Conservation (phyloP, 2,888 invertebrate genomes). For the Ormyrus nitidulus region DNA sequence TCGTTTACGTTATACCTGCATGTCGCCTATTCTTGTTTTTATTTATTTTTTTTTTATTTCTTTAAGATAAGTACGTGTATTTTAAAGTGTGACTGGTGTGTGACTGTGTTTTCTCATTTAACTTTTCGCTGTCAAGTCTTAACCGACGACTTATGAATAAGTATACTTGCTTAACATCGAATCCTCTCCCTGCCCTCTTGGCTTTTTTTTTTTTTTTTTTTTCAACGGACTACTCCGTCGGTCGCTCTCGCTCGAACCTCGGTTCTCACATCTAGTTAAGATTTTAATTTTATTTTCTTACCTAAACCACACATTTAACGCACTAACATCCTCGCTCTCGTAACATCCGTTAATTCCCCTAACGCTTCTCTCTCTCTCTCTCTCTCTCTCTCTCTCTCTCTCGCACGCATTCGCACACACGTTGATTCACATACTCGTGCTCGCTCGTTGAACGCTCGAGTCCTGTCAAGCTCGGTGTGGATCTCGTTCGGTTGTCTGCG, state of each 20-base stretch:
- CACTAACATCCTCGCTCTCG: slow-evolving; percentile 36
- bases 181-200: slow-evolving; percentile 5
- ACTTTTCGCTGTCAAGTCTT: slow-evolving; percentile 68
- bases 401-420: slow-evolving; percentile 1
- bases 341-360: slow-evolving; percentile 25
- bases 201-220: slow-evolving; percentile 21
- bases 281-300: slow-evolving; percentile 44
- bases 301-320: slow-evolving; percentile 48
- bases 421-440: neutral
- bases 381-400: slow-evolving; percentile 15
- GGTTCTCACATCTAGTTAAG: slow-evolving; percentile 50
- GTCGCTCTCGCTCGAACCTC: slow-evolving; percentile 7
- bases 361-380: slow-evolving; percentile 8
- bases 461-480: slow-evolving; percentile 36
- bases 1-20: slow-evolving; percentile 59
- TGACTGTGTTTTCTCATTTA: slow-evolving; percentile 62
- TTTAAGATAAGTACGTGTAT: slow-evolving; percentile 59
- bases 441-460: slow-evolving; percentile 42
- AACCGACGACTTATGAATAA: slow-evolving; percentile 64
- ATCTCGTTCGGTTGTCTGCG: no score
- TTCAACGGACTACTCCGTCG: slow-evolving; percentile 15
- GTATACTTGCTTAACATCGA: slow-evolving; percentile 53
- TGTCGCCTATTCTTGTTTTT: slow-evolving; percentile 57
- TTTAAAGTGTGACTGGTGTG: slow-evolving; percentile 55
- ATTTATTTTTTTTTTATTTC: slow-evolving; percentile 49